Base-by-base conservation (phyloP, 1,140 invertebrate genomes). In the Pristionchus pacificus region DNA sequence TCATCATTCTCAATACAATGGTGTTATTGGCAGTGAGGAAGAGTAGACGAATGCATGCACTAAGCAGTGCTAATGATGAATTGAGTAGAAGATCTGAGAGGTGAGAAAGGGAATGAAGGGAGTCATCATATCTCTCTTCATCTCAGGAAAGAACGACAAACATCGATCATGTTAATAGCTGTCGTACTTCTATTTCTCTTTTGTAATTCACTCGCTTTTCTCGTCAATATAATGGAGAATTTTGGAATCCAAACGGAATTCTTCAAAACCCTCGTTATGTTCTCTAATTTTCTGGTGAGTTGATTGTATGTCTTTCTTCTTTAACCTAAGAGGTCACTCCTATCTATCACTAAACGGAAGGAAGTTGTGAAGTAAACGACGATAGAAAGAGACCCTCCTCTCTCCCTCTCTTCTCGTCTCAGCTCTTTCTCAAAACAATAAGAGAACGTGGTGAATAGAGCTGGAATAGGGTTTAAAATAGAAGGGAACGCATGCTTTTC, bases 221-320 rank as follows among this genome's bases (percentile, higher is more conserved):
- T 84, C 19, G 78, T 78, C 2, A 82, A 82, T 70, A 76, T 82
- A 25, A 71, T 82, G 72, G 80, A 82, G 57, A 83, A 83, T 38
- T 32, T 79, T 19, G 77, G 64, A 24, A 57, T 63, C 13, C 72
- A 76, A 15, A 55, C 71, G 24, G 63, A 70, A 13, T 58, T 83
- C 25, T 83, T 81, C 68, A 61, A 75, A 27, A 62, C 72, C 13
- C 57, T 84, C 13, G 81, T 83, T 25, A 78, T 74, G 24, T 81
- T 72, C 64, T 77, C 68, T 61, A 83, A 83, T 61, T 70, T 84
- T 57, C 65, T 82, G 64, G 81, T 83, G 6, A 78, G 80, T 57
- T 61, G 28, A 28, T 28, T 27, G 24, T 15, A 65, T n/a, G n/a
- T n/a, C n/a, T n/a, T n/a, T n/a, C n/a, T n/a, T n/a, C n/a, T n/a